A percentile compares a stretch with the other conserved stretches of the same genome.
Conservation (phyloP, 2,113 vertebrate species). For the Pteropus alecto region DNA sequence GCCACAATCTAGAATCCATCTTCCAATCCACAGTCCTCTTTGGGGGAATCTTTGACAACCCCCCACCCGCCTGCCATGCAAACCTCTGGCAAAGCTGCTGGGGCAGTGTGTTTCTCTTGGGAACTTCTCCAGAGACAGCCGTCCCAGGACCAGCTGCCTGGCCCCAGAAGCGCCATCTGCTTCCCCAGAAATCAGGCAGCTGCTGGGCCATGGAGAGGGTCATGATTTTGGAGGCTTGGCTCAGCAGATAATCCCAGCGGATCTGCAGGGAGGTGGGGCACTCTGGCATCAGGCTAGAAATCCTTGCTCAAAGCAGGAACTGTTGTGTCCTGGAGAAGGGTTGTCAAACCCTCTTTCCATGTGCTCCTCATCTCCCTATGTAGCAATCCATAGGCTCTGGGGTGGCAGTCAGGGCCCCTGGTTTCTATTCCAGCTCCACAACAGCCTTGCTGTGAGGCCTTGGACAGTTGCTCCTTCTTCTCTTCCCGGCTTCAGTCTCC, state of each 20-base stretch:
- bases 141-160: neutral
- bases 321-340: slow-evolving; percentile 6
- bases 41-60: neutral
- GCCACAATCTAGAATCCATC: slow-evolving; percentile 25
- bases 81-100: slow-evolving; percentile 8
- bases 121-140: slow-evolving; percentile 21
- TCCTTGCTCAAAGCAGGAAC: slow-evolving; percentile 45
- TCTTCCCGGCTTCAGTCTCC: neutral
- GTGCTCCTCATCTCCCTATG: neutral
- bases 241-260: slow-evolving; percentile 22
- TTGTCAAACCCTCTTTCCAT: neutral
- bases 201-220: neutral
- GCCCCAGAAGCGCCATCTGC: neutral
- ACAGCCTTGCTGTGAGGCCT: neutral
- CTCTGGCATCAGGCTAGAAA: slow-evolving; percentile 18
- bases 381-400: neutral
- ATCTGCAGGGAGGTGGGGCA: neutral
- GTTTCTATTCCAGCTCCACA: neutral
- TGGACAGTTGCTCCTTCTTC: neutral
- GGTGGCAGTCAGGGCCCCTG: neutral
- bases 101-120: neutral
- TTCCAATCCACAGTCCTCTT: neutral
- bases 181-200: slow-evolving; percentile 35
- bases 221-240: slow-evolving; percentile 29
- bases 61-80: neutral